Percentiles rank a stretch among this genome's conserved stretches.
phyloP scores from a whole-genome alignment of 92 coral and sea anemone species.

The Palythoa grandis region DNA sequence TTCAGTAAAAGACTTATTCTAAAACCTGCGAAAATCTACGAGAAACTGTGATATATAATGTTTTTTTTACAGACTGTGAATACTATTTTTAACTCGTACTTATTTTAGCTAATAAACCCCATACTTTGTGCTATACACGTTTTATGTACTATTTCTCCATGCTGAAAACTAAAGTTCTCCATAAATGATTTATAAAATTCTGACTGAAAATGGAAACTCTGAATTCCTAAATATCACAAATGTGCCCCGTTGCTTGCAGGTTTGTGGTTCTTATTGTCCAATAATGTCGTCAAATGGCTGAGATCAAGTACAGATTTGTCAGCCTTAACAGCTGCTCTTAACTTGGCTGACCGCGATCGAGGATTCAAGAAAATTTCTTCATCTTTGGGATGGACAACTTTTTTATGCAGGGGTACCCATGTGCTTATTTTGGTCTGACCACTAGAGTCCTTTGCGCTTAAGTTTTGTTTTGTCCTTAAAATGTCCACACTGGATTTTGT shows the following conservation, averaged over 20 bases:
- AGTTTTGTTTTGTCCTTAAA: conserved; percentile 47
- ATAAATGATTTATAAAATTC: no score
- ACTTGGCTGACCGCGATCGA: conserved; percentile 80
- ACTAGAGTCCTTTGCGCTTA: conserved; percentile 24
- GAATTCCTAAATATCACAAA: conserved; percentile 1
- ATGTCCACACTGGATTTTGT: conserved; percentile 55
- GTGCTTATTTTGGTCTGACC: conserved; percentile 50
- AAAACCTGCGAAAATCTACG: no score
- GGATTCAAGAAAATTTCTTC: conserved; percentile 86
- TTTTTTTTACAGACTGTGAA: no score
- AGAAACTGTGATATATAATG: no score
- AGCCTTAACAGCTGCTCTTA: conserved; percentile 82
- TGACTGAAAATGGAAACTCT: not conserved
- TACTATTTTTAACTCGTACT: no score
- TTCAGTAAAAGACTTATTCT: no score
- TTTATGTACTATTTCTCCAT: no score
- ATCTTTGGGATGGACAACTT: conserved; percentile 72
- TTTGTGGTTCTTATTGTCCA: conserved; percentile 52
- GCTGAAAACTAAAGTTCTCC: no score
- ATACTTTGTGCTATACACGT: no score
- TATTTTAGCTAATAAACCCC: no score
- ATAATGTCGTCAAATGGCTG: conserved; percentile 64
- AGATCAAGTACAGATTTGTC: conserved; percentile 73
- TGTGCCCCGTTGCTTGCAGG: conserved; percentile 58
- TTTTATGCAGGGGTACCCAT: conserved; percentile 86